Conservation (phyloP, 1,140 invertebrate genomes). For the Lethocerus indicus region DNA sequence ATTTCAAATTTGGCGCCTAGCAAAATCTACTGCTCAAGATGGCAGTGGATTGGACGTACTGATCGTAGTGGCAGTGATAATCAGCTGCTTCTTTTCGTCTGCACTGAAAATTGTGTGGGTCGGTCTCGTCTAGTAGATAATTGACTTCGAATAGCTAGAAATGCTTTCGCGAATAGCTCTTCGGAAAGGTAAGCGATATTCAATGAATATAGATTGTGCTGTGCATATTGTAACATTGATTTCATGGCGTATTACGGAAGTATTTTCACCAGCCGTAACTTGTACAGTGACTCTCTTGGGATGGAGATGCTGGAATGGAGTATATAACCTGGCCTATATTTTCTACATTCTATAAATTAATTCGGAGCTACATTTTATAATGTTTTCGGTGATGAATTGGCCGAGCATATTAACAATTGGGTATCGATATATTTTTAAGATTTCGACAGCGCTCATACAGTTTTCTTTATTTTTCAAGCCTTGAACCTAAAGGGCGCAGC, state of each 20-base stretch:
- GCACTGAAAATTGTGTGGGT: too few relatives aligned
- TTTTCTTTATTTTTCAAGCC: slow-evolving; percentile 3
- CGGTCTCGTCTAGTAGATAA: too few relatives aligned
- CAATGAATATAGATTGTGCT: not conserved
- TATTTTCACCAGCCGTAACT: not conserved
- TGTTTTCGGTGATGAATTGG: not conserved
- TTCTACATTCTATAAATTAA: not conserved
- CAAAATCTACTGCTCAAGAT: too few relatives aligned
- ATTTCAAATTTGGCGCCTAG: too few relatives aligned
- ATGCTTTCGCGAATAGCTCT: slow-evolving; percentile 10
- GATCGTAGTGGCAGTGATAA: too few relatives aligned
- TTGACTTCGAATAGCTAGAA: too few relatives aligned
- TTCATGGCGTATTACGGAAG: not conserved
- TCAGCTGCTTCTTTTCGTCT: too few relatives aligned
- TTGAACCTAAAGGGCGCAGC: slow-evolving; percentile 6
- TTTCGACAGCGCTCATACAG: not conserved
- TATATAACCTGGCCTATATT: too few relatives aligned
- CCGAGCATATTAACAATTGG: not conserved
- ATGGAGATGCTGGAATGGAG: too few relatives aligned
- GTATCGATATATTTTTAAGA: not conserved
- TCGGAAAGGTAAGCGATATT: slow-evolving; percentile 7
- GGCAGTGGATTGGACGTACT: too few relatives aligned
- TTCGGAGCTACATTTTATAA: not conserved
- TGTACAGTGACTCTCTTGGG: too few relatives aligned
- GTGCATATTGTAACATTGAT: not conserved